phyloP scores from a whole-genome alignment of 2,797 vertebrate species.

The Cephalopachus bancanus region DNA sequence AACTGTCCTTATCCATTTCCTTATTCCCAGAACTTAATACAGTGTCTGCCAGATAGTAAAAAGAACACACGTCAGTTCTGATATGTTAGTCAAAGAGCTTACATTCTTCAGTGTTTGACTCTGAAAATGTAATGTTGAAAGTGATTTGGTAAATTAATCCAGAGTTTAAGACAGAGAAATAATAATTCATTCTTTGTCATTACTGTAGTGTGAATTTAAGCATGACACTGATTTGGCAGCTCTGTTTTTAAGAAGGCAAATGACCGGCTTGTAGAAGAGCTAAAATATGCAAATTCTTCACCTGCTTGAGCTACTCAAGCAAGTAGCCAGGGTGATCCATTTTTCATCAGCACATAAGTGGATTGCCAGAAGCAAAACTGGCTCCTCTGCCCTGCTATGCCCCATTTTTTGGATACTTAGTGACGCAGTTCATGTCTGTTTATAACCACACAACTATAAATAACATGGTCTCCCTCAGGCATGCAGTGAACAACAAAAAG shows the following conservation, averaged over 20 bases:
- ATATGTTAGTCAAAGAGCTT: not conserved
- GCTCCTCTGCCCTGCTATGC: not conserved
- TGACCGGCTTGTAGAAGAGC: not conserved
- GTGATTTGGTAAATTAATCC: constrained; percentile 30
- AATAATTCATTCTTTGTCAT: not conserved
- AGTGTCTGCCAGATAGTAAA: not conserved
- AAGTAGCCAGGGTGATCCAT: not conserved
- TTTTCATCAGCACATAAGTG: not conserved
- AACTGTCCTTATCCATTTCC: not conserved
- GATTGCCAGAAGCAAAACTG: not conserved
- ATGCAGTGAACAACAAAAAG: constrained; percentile 65
- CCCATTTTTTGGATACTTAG: not conserved
- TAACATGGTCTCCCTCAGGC: constrained; percentile 68
- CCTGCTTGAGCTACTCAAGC: not conserved
- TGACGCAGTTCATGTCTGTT: constrained; percentile 54
- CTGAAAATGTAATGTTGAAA: not conserved
- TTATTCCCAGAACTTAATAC: not conserved
- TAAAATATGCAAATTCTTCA: constrained; percentile 19
- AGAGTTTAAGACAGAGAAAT: constrained; percentile 6
- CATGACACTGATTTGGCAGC: not conserved
- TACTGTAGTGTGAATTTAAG: constrained; percentile 5
- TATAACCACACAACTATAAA: constrained; percentile 62
- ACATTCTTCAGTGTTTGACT: not conserved
- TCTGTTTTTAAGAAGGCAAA: constrained; percentile 39
- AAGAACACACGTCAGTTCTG: not conserved